phyloP scores from a whole-genome alignment of 2,797 vertebrate species.

The Poecilia wingei region DNA sequence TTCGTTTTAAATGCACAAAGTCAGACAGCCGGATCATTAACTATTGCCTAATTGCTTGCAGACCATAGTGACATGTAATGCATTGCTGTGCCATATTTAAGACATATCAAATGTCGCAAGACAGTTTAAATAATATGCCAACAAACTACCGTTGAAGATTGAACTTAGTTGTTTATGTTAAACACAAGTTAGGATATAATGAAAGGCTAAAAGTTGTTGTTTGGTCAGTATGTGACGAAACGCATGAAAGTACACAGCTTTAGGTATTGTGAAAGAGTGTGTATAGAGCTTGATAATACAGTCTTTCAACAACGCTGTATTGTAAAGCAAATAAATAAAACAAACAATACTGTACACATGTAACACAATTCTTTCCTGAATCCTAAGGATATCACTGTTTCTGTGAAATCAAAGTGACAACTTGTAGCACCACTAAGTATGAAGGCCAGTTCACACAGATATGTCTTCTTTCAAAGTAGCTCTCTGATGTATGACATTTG shows the following conservation, averaged over 20 bases:
- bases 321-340: conserved; percentile 82
- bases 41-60: conserved; percentile 34
- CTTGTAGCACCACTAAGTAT: conserved; percentile 63
- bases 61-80: conserved; percentile 35
- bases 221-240: conserved; percentile 60
- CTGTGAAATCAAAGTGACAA: conserved; percentile 42
- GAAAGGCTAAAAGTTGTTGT: conserved; percentile 44
- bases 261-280: conserved; percentile 54
- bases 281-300: conserved; percentile 72
- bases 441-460: conserved; percentile 38
- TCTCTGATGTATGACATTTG: conserved; percentile 15
- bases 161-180: conserved; percentile 12
- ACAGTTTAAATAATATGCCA: conserved; percentile 24
- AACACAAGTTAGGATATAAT: conserved; percentile 2
- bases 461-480: conserved; percentile 29
- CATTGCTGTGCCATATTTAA: conserved; percentile 31
- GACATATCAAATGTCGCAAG: conserved; percentile 23
- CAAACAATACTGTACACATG: conserved; percentile 72
- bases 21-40: conserved; percentile 31
- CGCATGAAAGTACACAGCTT: conserved; percentile 46
- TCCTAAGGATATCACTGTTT: conserved; percentile 51
- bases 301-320: conserved; percentile 71
- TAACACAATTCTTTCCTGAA: conserved; percentile 64
- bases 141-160: conserved; percentile 13
- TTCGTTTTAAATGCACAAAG: conserved; percentile 47